Percentiles rank a stretch among this genome's conserved stretches.
phyloP scores from a whole-genome alignment of 2,888 invertebrate genomes.

The Sicus ferrugineus region DNA sequence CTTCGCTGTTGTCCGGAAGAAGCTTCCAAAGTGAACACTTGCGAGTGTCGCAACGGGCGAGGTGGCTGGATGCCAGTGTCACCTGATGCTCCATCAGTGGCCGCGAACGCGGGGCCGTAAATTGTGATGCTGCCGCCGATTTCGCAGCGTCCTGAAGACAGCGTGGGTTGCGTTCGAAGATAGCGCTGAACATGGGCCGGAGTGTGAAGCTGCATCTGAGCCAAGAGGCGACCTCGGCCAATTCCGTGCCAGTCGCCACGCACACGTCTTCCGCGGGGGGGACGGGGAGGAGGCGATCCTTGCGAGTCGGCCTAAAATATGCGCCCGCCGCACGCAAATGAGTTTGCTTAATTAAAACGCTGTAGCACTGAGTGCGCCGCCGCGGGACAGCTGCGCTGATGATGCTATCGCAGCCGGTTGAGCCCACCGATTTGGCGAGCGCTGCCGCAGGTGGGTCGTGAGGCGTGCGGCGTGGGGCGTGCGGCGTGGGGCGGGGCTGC shows the following conservation, averaged over 20 bases:
- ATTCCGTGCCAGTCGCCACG: neutral
- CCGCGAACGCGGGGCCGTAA: constrained; percentile 20
- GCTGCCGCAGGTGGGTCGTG: no score
- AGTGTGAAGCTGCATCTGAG: neutral
- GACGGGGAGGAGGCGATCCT: neutral
- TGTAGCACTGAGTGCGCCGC: neutral
- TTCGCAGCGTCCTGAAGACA: neutral
- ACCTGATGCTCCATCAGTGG: constrained; percentile 20
- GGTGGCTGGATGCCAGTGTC: constrained; percentile 14
- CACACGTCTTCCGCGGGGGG: neutral
- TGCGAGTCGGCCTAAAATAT: constrained; percentile 11
- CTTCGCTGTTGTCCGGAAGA: no score
- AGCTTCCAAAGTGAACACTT: no score
- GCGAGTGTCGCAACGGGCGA: neutral
- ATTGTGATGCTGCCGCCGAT: constrained; percentile 27
- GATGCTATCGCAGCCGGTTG: neutral
- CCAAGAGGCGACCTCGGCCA: neutral
- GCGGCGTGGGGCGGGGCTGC: neutral
- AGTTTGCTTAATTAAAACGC: constrained; percentile 20
- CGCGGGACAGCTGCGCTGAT: neutral
- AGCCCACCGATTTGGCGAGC: neutral
- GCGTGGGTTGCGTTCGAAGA: constrained; percentile 30
- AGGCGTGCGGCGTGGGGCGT: neutral
- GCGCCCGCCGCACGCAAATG: constrained; percentile 16
- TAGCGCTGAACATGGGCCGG: neutral